Evolutionary conservation across 2,888 invertebrate genomes (phyloP), one percentile per base, ranked within the genome.

Genomic region (Malthinus flaveolus): DNA sequence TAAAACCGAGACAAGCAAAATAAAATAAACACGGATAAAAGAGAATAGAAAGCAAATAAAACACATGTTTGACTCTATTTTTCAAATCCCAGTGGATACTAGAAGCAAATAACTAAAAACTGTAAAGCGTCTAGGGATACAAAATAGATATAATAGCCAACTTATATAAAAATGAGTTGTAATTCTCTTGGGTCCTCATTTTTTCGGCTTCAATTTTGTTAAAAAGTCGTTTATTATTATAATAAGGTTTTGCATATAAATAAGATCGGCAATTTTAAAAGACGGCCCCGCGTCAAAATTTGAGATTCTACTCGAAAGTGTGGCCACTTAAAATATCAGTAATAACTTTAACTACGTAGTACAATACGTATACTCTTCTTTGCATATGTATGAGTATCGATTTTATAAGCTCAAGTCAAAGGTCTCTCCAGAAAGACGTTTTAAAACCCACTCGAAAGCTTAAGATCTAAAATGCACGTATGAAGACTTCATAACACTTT

Each of bases 81-180:
- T 56, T 39, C 35, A 15, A 34, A 31, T 34, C 47, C 54, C 39
- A 3, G 2, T 31, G 59, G 59, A 53, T 57, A 23, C 33, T 34
- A 10, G 48, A 47, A 50, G 37, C 47, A 46, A 60, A 56, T 52
- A 57, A 58, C 54, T 57, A 54, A 59, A 58, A 62, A 64, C 57
- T 59, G 59, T 56, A 48, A 53, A 59, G 61, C 59, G 53, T 61
- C 56, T 56, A 57, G 45, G 35, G 61, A 42, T 51, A 32, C 57
- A 32, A 53, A 61, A 59, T 44, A 48, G 53, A 57, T 57, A 61
- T 64, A 64, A 64, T 64, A 59, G 55, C 39, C 33, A 51, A 47
- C 55, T 59, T 59, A 61, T 53, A 57, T 47, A 23, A 15, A 44
- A 54, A 46, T 62, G 59, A 62, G 49, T 64, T 62, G 59, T 57